Evolutionary conservation across 2,797 vertebrate genomes (phyloP), one percentile per base, ranked within the genome.

Genomic region (Fringilla coelebs): DNA sequence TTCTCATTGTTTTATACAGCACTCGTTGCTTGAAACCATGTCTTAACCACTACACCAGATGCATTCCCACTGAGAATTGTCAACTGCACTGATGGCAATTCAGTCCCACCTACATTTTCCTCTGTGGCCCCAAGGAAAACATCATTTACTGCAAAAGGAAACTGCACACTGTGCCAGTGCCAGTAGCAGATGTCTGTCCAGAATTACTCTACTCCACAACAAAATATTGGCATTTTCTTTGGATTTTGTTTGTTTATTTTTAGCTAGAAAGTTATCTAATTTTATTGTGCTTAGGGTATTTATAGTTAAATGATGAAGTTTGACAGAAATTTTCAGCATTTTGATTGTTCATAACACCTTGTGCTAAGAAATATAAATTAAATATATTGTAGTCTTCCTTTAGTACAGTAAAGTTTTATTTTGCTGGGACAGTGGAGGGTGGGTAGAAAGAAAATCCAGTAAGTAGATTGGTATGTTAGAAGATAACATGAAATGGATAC

Each of bases 401-500:
- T 13, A 36, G 2, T 11, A 61, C 14, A 72, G 49, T 41, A 65
- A 88, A 72, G 7, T 11, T 73, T 38, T 11, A 19, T 7, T 32
- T 76, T 78, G 9, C 1, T 17, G 26, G 6, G 17, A 11, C 8
- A 31, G 12, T 22, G 4, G 1, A 2, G 3, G 3, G 12, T 18
- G 10, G 1, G 2, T 2, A 3, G 9, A 29, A 41, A 7, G 10
- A 62, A 48, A 58, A 70, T 8, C 22, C 22, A 36, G 18, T 18
- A 57, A 68, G 17, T 16, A 66, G 7, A 6, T 5, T 7, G 10
- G 2, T 72, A 7, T 51, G 34, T 46, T 36, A 67, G 74, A 32
- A 83, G 7, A 60, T 10, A 74, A 68, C 13, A 26, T 17, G 19
- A 72, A 75, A 70, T 3, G 34, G 14, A 11, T 61, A 68, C 10